phyloP scores from a whole-genome alignment of 2,113 vertebrate species.

The Myocastor coypus region DNA sequence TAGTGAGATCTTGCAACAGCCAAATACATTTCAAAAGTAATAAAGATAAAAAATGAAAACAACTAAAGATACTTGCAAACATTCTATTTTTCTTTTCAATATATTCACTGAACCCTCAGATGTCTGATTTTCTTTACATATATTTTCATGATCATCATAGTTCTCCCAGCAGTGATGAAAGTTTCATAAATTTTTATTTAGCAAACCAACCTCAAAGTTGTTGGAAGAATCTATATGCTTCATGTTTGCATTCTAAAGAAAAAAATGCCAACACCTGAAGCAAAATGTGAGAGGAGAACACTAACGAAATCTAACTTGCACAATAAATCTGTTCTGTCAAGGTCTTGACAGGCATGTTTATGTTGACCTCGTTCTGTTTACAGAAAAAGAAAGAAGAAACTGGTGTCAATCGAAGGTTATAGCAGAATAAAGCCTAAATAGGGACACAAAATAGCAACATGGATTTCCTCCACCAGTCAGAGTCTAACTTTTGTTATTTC shows the following conservation, averaged over 20 bases:
- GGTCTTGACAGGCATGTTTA: slow-evolving; percentile 80
- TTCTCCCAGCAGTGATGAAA: slow-evolving; percentile 27
- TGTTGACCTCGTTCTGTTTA: slow-evolving; percentile 77
- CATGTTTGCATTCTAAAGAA: slow-evolving; percentile 60
- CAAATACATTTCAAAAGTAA: no score
- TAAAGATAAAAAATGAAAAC: no score
- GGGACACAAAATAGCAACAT: slow-evolving; percentile 59
- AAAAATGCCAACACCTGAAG: slow-evolving; percentile 73
- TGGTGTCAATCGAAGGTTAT: slow-evolving; percentile 72
- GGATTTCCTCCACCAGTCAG: slow-evolving; percentile 24
- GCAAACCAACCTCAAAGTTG: slow-evolving; percentile 58
- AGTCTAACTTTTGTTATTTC: slow-evolving; percentile 42
- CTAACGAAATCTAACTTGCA: slow-evolving; percentile 74
- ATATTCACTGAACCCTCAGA: slow-evolving; percentile 1
- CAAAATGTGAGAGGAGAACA: slow-evolving; percentile 71
- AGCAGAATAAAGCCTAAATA: slow-evolving; percentile 76
- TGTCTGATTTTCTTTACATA: slow-evolving; percentile 12
- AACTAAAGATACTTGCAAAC: not conserved
- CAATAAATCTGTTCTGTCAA: slow-evolving; percentile 83
- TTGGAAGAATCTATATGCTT: slow-evolving; percentile 71
- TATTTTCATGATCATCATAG: slow-evolving; percentile 9
- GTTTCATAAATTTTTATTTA: slow-evolving; percentile 47
- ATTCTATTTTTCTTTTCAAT: slow-evolving; percentile 31
- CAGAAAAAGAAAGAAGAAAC: slow-evolving; percentile 71
- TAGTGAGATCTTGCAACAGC: no score